A percentile compares a stretch with the other conserved stretches of the same genome.
phyloP scores from a whole-genome alignment of 2,113 vertebrate species.

The Struthidea cinerea region DNA sequence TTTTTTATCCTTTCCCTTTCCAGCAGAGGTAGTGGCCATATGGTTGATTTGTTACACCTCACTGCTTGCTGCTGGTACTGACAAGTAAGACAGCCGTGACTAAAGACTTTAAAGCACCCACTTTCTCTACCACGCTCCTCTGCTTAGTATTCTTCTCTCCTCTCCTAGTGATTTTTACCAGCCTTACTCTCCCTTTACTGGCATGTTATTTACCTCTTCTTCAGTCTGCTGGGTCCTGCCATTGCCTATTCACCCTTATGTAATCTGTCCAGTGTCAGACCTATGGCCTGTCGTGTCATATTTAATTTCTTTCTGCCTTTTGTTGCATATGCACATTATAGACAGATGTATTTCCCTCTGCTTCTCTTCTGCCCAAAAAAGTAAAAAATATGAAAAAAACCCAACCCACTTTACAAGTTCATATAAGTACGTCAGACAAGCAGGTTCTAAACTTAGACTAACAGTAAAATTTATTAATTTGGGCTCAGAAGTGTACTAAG shows the following conservation, averaged over 20 bases:
- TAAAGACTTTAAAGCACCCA: background rate
- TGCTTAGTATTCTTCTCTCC: background rate
- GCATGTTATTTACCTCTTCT: background rate
- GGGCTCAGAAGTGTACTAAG: background rate
- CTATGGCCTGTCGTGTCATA: background rate
- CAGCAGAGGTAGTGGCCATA: background rate
- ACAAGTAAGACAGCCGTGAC: background rate
- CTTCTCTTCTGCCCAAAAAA: background rate
- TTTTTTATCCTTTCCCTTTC: background rate
- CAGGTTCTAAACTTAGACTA: background rate
- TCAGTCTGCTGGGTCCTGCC: background rate
- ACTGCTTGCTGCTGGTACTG: background rate
- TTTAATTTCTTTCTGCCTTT: background rate
- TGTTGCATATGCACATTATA: background rate
- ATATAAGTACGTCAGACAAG: background rate
- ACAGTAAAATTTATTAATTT: background rate
- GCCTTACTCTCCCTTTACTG: background rate
- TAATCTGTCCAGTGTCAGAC: background rate
- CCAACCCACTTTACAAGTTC: background rate
- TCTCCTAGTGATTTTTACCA: background rate
- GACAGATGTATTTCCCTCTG: background rate
- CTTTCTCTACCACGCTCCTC: background rate
- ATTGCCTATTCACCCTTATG: background rate
- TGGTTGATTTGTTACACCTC: background rate
- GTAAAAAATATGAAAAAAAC: background rate